phyloP scores from a whole-genome alignment of 2,888 invertebrate genomes.

The Cephalotes varians region DNA sequence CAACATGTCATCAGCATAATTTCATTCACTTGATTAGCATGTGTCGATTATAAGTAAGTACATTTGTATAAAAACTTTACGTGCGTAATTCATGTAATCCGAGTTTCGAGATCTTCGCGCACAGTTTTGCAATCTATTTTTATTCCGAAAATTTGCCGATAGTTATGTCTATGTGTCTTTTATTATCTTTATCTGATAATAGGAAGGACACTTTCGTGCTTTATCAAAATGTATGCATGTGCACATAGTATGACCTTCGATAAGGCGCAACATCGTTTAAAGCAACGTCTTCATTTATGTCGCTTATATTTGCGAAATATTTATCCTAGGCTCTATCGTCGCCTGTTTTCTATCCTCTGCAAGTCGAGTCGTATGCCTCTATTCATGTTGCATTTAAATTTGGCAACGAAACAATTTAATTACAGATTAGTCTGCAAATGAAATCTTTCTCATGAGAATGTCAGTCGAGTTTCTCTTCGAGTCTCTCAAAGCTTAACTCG shows the following conservation, averaged over 20 bases:
- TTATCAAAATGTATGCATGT: slow-evolving; percentile 26
- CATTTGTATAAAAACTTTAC: slow-evolving; percentile 56
- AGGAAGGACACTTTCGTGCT: not conserved
- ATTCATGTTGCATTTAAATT: slow-evolving; percentile 18
- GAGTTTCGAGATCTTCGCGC: slow-evolving; percentile 62
- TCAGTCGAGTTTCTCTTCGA: not conserved
- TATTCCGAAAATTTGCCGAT: slow-evolving; percentile 52
- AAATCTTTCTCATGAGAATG: not conserved
- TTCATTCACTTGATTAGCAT: not conserved
- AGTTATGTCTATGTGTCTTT: not conserved
- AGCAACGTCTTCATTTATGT: not conserved
- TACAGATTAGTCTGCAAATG: slow-evolving; percentile 6
- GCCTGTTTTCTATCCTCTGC: slow-evolving; percentile 7
- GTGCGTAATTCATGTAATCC: slow-evolving; percentile 66
- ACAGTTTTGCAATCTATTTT: slow-evolving; percentile 50
- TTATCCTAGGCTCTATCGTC: not conserved
- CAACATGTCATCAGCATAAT: not conserved
- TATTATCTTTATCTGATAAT: slow-evolving; percentile 36
- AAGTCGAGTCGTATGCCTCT: not conserved
- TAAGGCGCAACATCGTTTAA: not conserved
- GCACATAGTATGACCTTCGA: not conserved
- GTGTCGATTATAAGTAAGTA: slow-evolving; percentile 63
- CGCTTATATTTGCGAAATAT: slow-evolving; percentile 16
- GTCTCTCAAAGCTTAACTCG: not conserved
- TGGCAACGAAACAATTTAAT: slow-evolving; percentile 37